Evolutionary conservation across 2,113 vertebrate genomes (phyloP).

Genomic region (Lichenostomus cassidix): DNA sequence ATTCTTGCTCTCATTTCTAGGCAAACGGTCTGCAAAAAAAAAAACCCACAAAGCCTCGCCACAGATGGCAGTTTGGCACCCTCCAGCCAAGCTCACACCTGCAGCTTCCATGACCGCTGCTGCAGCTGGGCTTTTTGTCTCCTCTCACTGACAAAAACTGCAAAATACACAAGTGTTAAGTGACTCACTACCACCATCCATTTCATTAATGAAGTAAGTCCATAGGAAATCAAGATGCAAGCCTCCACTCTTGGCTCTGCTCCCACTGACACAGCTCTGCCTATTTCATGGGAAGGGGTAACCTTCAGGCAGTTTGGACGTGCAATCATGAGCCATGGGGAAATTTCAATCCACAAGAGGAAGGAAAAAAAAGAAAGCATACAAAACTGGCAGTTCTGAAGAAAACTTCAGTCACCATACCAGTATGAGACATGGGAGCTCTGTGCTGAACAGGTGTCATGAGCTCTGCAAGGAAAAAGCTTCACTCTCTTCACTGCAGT

Average conservation of each 20-base stretch:
- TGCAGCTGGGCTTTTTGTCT: slow-evolving; percentile 47
- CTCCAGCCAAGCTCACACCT: slow-evolving; percentile 38
- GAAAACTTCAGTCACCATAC: neutral
- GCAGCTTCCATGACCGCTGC: neutral
- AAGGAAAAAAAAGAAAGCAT: neutral
- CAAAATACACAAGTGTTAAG: neutral
- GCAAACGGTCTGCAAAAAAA: neutral
- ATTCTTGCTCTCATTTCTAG: neutral
- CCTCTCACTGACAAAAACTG: neutral
- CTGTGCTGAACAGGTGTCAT: accelerated
- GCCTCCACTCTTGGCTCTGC: neutral
- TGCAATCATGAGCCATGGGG: neutral
- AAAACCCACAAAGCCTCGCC: neutral
- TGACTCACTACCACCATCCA: neutral
- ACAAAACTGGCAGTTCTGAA: neutral
- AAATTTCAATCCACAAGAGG: neutral
- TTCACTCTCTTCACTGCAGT: neutral
- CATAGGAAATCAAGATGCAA: neutral
- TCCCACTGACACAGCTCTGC: accelerated
- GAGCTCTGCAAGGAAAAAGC: neutral
- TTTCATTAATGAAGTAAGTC: neutral
- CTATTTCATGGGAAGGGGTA: neutral
- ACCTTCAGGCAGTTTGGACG: neutral
- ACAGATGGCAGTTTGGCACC: slow-evolving; percentile 28
- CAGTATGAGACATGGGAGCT: neutral